Evolutionary conservation across 2,888 invertebrate genomes (phyloP), one percentile per base, ranked within the genome.

Genomic region (Podabrus alpinus): DNA sequence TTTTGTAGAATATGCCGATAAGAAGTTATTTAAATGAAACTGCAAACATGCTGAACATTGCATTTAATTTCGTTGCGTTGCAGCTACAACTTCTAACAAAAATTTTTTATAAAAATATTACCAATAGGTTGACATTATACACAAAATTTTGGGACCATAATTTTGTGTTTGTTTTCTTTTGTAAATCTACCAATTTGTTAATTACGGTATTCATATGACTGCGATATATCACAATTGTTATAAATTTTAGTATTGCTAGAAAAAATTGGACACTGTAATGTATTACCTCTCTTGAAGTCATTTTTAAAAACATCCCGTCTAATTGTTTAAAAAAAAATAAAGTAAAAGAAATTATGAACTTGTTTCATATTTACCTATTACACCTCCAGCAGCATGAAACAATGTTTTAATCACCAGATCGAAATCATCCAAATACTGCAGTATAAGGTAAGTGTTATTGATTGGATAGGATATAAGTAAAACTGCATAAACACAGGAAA

Each of bases 161-260:
- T 59, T 73, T 66, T 0, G 16, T 66, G 24, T 73, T 73, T 1
- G n/a, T n/a, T 66, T 66, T 15, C 15, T 61, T 16, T 70, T 74
- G 74, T 1, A 74, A 10, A n/a, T 15, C 7, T 16, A 70, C 70
- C 29, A 74, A 4, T 29, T 70, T 25, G 7, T 70, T 25, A 11
- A 74, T 59, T 16, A 74, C 19, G 1, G 59, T 45, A 2, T 21
- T 13, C 15, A 70, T 19, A 0, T 15, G 9, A 13, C 13, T 62
- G 11, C 67, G 59, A 19, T 74, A 25, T 9, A 15, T 2, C 13
- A 24, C 4, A 7, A 73, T 69, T 13, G 21, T 15, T 15, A 69
- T 16, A 21, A 69, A 9, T 73, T 69, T 73, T n/a, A 45, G 3
- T 25, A 45, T 16, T 13, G 64, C 73, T 73, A 13, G 59, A 73